A percentile compares a stretch with the other conserved stretches of the same genome.
Conservation (phyloP, 2,113 vertebrate species). For the Gallinago undulata region DNA sequence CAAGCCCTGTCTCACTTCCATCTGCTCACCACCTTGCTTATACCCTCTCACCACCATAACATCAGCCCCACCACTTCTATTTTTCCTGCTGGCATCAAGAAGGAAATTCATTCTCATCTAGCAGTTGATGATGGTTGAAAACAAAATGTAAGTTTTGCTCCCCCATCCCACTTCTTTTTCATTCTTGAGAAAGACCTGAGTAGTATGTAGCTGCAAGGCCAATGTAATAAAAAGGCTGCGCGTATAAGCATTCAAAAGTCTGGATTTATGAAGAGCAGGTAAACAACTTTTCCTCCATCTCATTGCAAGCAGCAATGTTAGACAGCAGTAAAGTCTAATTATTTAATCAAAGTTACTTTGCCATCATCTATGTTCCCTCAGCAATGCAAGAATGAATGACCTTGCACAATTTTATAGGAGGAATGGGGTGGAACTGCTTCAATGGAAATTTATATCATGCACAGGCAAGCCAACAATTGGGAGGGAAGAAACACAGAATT, state of each 20-base stretch:
- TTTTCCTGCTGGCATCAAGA: background rate
- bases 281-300: constrained; percentile 14
- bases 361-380: background rate
- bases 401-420: background rate
- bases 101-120: background rate
- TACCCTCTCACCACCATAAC: background rate
- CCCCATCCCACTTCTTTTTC: background rate
- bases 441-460: background rate
- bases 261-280: background rate
- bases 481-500: background rate
- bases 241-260: background rate
- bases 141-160: background rate
- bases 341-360: constrained; percentile 6
- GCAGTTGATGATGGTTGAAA: background rate
- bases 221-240: background rate
- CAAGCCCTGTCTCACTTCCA: background rate
- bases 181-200: background rate
- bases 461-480: background rate
- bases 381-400: background rate
- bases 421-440: background rate
- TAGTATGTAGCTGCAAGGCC: background rate
- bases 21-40: background rate
- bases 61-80: background rate
- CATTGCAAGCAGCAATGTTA: background rate
- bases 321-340: background rate